Evolutionary conservation across 2,888 invertebrate species (phyloP).

Genomic region (Leptopterna dolabrata): DNA sequence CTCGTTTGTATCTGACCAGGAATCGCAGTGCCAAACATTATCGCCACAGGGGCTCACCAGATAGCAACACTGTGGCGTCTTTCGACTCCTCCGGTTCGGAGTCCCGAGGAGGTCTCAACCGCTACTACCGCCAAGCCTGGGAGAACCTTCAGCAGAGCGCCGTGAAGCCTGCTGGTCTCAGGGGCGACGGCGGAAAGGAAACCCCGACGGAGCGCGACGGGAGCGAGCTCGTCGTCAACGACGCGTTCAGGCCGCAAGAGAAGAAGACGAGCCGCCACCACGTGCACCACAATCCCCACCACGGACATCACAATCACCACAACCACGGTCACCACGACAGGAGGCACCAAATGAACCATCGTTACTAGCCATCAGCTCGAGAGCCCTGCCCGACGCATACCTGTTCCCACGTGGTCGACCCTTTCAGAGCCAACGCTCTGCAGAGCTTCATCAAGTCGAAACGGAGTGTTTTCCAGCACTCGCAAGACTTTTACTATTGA

Average conservation of each 20-base stretch:
- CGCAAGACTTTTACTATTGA: slow-evolving; percentile 45
- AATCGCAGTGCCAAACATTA: slow-evolving; percentile 88
- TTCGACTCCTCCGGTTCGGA: slow-evolving; percentile 90
- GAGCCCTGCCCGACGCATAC: slow-evolving; percentile 46
- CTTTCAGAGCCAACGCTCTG: slow-evolving; percentile 45
- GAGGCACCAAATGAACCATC: slow-evolving; percentile 61
- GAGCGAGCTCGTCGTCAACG: slow-evolving; percentile 81
- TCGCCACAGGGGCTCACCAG: slow-evolving; percentile 87
- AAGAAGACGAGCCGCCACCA: slow-evolving; percentile 80
- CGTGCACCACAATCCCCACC: slow-evolving; percentile 72
- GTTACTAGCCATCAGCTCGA: slow-evolving; percentile 58
- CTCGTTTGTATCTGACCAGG: slow-evolving; percentile 68
- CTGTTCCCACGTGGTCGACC: slow-evolving; percentile 35
- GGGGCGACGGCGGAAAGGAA: slow-evolving; percentile 74
- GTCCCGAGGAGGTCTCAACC: slow-evolving; percentile 83
- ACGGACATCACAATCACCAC: slow-evolving; percentile 81
- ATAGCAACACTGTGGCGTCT: slow-evolving; percentile 91
- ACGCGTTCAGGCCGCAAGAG: slow-evolving; percentile 66
- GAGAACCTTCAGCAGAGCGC: slow-evolving; percentile 88
- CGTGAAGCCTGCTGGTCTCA: slow-evolving; percentile 68
- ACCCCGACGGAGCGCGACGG: slow-evolving; percentile 78
- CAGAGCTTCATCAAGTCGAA: slow-evolving; percentile 51
- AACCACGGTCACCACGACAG: slow-evolving; percentile 67
- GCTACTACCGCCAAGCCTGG: slow-evolving; percentile 93
- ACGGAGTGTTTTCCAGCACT: slow-evolving; percentile 35